Evolutionary conservation across 2,888 invertebrate genomes (phyloP).

Genomic region (Scaptomyza cyrtandrae): DNA sequence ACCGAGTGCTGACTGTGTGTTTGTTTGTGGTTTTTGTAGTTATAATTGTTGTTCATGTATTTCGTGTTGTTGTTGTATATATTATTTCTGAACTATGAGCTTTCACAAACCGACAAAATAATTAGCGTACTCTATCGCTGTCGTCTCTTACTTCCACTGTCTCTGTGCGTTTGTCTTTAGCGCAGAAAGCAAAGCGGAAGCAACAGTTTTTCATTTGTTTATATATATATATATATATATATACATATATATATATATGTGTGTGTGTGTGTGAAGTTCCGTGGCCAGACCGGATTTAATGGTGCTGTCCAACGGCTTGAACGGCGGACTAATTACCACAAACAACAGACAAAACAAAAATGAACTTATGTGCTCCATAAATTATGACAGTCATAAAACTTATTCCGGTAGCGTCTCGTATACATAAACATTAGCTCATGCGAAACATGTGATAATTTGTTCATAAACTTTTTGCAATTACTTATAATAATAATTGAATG

Average conservation of each 20-base stretch:
- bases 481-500: constrained; percentile 25
- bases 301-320: constrained; percentile 70
- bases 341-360: constrained; percentile 70
- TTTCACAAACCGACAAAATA: constrained; percentile 77
- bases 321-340: constrained; percentile 74
- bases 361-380: constrained; percentile 80
- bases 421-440: constrained; percentile 29
- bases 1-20: constrained; percentile 33
- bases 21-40: constrained; percentile 50
- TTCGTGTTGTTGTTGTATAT: constrained; percentile 32
- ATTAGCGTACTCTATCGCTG: constrained; percentile 61
- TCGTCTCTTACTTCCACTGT: constrained; percentile 2
- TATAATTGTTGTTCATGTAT: constrained; percentile 37
- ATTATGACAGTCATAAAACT: constrained; percentile 65
- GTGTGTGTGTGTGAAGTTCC: constrained; percentile 31
- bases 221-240: constrained; percentile 46
- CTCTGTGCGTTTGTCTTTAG: constrained; percentile 12
- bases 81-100: constrained; percentile 75
- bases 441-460: constrained; percentile 35
- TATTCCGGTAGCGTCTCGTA: constrained; percentile 46
- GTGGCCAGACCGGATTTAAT: constrained; percentile 64
- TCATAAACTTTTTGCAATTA: constrained; percentile 33
- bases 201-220: constrained; percentile 77
- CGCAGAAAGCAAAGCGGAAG: constrained; percentile 61
- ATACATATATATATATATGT: constrained; percentile 46